These are phyloP conservation scores for Porites cylindrica DNA, from an alignment of 92 coral and sea anemone species.

Conservation along the genomic window DNA sequence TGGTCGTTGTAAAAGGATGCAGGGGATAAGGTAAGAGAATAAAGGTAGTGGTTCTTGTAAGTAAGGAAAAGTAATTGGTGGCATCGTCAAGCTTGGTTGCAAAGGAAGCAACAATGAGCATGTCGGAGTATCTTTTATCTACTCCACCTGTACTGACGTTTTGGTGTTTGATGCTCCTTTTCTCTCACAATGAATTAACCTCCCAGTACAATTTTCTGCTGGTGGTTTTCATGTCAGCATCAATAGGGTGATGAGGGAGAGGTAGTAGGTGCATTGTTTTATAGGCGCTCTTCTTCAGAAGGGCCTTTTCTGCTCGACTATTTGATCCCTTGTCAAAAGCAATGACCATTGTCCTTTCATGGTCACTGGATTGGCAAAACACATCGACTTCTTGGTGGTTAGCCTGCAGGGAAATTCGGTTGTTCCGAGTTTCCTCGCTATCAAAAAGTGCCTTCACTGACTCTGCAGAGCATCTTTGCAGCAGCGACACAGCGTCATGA, in stretches of 20 bases:
- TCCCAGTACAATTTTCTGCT: slow-evolving; percentile 2
- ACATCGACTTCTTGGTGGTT: not conserved
- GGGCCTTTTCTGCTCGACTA: not conserved
- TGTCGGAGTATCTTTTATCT: no score
- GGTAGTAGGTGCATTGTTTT: not conserved
- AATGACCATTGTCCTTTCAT: not conserved
- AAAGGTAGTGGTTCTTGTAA: no score
- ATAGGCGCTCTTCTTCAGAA: not conserved
- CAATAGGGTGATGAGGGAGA: not conserved
- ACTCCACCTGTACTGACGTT: not conserved
- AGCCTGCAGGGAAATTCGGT: not conserved
- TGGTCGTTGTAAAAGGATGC: no score
- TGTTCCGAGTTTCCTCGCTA: not conserved
- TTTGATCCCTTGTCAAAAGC: slow-evolving; percentile 1
- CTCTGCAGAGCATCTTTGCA: not conserved
- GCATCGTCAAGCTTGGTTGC: no score
- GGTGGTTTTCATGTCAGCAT: not conserved
- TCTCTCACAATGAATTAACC: no score
- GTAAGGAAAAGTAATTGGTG: no score
- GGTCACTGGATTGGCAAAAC: not conserved
- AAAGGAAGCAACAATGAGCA: no score
- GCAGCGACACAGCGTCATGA: not conserved
- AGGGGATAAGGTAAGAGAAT: no score
- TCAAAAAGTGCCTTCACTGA: not conserved
- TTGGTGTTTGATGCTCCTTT: no score